Evolutionary conservation across 2,113 vertebrate species (phyloP), one percentile per base, ranked within the genome.

Genomic region (Nibea albiflora): DNA sequence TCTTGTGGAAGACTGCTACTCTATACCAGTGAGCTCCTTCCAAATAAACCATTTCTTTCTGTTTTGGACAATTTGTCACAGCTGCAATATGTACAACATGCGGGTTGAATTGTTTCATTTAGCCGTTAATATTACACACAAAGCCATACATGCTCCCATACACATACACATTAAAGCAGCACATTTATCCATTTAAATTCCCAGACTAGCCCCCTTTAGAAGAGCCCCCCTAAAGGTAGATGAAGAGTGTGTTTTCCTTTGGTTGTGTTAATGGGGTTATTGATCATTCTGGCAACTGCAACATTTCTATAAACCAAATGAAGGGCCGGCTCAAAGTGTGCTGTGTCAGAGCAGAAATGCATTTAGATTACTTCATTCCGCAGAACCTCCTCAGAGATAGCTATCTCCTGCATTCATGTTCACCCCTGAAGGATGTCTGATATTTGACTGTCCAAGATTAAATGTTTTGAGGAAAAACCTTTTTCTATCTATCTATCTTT

Each of bases 301-400:
- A 88, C 82, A 92, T 89, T 93, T 90, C 89, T 92, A 88, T 84
- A 88, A 87, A 85, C 82, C 66, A 89, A 92, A 90, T 86, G 77
- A 90, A 92, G 77, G 62, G 76, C 78, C 63, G n/a, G 73, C 82
- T 88, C 50, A 90, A 86, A 89, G 69, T 76, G 71, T 78, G 66
- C 85, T 81, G 76, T 83, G 86, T 92, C 80, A 85, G 72, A 84
- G 76, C 64, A 81, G 80, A 76, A 85, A 89, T 91, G 90, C 90
- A 91, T 93, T 91, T 92, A 91, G 85, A 92, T 91, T 81, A 89
- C 90, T 90, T 93, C 81, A 89, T 91, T 93, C 78, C 44, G 60
- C 75, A 71, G 49, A 80, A 56, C 49, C 78, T 71, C 78, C 69
- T 58, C 67, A 65, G 76, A 90, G 85, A 88, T 83, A 67, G 68